Evolutionary conservation across 2,888 invertebrate species (phyloP).

Genomic region (Lathronympha strigana): DNA sequence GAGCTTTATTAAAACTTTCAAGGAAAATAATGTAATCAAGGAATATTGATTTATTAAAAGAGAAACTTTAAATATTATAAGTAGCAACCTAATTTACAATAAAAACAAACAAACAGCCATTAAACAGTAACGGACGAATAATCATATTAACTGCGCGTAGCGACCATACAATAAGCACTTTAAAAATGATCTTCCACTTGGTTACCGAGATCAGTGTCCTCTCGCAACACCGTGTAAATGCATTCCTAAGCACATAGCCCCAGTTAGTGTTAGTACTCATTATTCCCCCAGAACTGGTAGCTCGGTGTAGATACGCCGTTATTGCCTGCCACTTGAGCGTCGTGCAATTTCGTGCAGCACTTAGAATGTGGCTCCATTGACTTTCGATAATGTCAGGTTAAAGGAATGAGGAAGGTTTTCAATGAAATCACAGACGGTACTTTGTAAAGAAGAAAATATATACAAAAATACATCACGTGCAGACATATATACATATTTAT

Average conservation of each 20-base stretch:
- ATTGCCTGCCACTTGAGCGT: slow-evolving; percentile 50
- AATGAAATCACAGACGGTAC: slow-evolving; percentile 15
- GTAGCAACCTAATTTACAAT: not conserved
- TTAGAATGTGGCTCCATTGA: slow-evolving; percentile 54
- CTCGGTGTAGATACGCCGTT: slow-evolving; percentile 52
- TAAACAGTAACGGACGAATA: slow-evolving; percentile 18
- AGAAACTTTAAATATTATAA: too few species aligned
- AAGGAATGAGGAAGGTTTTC: slow-evolving; percentile 46
- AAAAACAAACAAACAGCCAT: not conserved
- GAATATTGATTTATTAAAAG: too few species aligned
- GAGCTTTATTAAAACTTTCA: too few species aligned
- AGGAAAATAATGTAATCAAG: too few species aligned
- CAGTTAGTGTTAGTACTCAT: slow-evolving; percentile 72
- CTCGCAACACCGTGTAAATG: slow-evolving; percentile 40
- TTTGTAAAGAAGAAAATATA: not conserved
- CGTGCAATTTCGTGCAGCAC: slow-evolving; percentile 61
- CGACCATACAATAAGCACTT: slow-evolving; percentile 15
- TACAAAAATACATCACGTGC: not conserved
- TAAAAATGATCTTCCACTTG: slow-evolving; percentile 22
- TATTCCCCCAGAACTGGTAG: slow-evolving; percentile 70
- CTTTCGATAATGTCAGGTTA: slow-evolving; percentile 53
- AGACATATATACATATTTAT: not conserved
- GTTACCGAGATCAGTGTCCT: slow-evolving; percentile 40
- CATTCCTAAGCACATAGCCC: slow-evolving; percentile 66
- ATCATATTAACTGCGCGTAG: slow-evolving; percentile 9